Evolutionary conservation across 2,888 invertebrate species (phyloP), one percentile per base, ranked within the genome.

Genomic region (Chalcosyrphus nemorum): DNA sequence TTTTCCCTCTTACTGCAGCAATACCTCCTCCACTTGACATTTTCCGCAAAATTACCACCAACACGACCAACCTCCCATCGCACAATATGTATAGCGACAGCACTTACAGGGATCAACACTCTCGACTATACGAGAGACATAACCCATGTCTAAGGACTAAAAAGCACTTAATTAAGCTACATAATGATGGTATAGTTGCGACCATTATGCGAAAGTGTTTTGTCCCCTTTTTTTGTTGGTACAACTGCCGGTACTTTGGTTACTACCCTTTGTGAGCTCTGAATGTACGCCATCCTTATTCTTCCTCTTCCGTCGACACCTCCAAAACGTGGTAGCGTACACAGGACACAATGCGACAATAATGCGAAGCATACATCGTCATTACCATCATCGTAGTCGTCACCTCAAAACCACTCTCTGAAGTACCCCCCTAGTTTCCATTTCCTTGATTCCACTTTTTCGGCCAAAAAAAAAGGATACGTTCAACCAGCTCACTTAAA

Each of bases 111-210:
- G 74, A 75, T 84, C 74, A 65, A 75, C 84, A 80, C 68, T 45
- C 70, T 41, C 47, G 38, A 61, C 66, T 19, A 65, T 61, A 56
- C 72, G 29, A 52, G 68, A 57, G 84, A 84, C 84, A 84, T 65
- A 80, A 70, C 80, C 80, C 70, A 75, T 75, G 80, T 80, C 68
- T 84, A 63, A 75, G 74, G 84, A 84, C 80, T 80, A 74, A 75
- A 80, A 84, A 84, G 84, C 84, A 84, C 84, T 84, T 84, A 84
- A 84, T 84, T 84, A 84, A 84, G 84, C 84, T 65, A 74, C 80
- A 75, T 84, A 84, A 84, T 84, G 84, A 84, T 80, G 70, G 84
- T 84, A 84, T 84, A 84, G 80, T 75, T 84, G 80, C 80, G 80
- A 75, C 84, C 84, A 75, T 84, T 80, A 84, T 84, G 75, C 74